A percentile compares a stretch with the other conserved stretches of the same genome.
These are phyloP conservation scores for Lates calcarifer DNA, from an alignment of 2,113 vertebrate genomes.

Conservation along the genomic window DNA sequence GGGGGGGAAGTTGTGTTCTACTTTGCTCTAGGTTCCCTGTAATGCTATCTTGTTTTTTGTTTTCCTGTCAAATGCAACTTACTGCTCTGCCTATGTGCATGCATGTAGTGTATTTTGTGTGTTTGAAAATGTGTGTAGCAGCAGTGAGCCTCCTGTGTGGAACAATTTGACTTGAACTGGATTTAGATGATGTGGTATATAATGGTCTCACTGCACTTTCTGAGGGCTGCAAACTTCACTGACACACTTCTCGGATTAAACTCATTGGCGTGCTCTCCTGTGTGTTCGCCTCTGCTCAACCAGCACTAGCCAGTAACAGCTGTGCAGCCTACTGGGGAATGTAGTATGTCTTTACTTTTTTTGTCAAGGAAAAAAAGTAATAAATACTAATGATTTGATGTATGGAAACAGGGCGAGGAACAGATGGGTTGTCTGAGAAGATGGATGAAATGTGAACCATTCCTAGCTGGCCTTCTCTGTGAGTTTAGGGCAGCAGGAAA, in stretches of 20 bases:
- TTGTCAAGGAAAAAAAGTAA: conserved; percentile 13
- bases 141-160: not conserved
- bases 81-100: not conserved
- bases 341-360: not conserved
- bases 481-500: conserved; percentile 37
- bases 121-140: conserved; percentile 7
- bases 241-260: conserved; percentile 6
- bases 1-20: conserved; percentile 33
- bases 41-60: conserved; percentile 54
- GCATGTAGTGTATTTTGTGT: conserved; percentile 2
- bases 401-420: not conserved
- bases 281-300: conserved; percentile 3
- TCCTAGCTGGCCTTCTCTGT: not conserved
- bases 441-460: conserved; percentile 25
- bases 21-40: conserved; percentile 45
- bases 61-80: conserved; percentile 44
- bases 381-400: conserved; percentile 23
- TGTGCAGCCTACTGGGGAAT: conserved; percentile 14
- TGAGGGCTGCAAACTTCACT: not conserved
- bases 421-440: conserved; percentile 3
- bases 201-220: not conserved
- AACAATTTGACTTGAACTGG: conserved; percentile 18
- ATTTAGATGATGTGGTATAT: not conserved
- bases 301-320: conserved; percentile 7
- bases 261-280: not conserved